These are phyloP conservation scores for Scaptodrosophila lebanonensis DNA, from an alignment of 1,140 invertebrate species.

Conservation along the genomic window DNA sequence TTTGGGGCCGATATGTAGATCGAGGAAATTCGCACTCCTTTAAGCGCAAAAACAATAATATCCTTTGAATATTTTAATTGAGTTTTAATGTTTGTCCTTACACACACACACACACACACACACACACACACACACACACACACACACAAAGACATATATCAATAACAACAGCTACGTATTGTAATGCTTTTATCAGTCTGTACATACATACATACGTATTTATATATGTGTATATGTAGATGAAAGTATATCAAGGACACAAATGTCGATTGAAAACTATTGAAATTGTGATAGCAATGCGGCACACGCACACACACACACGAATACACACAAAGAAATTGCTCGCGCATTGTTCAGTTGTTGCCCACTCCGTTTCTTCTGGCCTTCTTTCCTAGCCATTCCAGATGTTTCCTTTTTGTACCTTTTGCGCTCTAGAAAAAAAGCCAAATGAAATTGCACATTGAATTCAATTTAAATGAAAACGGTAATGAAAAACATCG, in stretches of 20 bases:
- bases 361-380: slow-evolving; percentile 12
- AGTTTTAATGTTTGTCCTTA: slow-evolving; percentile 36
- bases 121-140: slow-evolving; percentile 3
- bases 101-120: slow-evolving; percentile 4
- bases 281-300: slow-evolving; percentile 50
- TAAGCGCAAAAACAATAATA: slow-evolving; percentile 17
- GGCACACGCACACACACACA: slow-evolving; percentile 14
- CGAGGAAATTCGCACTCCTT: neutral
- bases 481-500: slow-evolving; percentile 24
- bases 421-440: too few relatives aligned
- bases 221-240: too few relatives aligned
- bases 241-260: slow-evolving; percentile 43
- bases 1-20: too few relatives aligned
- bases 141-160: too few relatives aligned
- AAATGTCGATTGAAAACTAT: slow-evolving; percentile 52
- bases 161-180: too few relatives aligned
- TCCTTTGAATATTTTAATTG: slow-evolving; percentile 65
- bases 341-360: neutral
- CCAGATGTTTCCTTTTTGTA: slow-evolving; percentile 1
- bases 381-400: slow-evolving; percentile 1
- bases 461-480: slow-evolving; percentile 54
- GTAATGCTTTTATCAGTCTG: too few relatives aligned
- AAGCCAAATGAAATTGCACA: slow-evolving; percentile 50
- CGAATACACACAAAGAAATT: neutral
- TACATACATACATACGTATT: too few relatives aligned